phyloP scores from a whole-genome alignment of 2,113 vertebrate species.

The Perognathus longimembris region DNA sequence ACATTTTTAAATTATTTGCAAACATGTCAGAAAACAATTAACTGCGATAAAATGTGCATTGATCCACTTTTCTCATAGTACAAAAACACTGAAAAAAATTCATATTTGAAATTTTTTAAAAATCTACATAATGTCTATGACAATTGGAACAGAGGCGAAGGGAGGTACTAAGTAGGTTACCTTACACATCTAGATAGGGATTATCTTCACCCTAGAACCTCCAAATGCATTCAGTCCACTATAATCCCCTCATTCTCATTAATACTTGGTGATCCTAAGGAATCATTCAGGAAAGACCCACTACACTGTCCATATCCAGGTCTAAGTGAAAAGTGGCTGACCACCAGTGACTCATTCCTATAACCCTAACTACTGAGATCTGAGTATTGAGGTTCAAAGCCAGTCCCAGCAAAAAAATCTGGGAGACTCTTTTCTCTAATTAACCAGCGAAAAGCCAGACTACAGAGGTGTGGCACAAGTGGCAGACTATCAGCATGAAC shows the following conservation, averaged over 20 bases:
- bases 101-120: slow-evolving; percentile 12
- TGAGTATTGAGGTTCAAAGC: no score
- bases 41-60: slow-evolving; percentile 6
- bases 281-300: not conserved
- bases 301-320: not conserved
- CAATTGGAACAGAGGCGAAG: not conserved
- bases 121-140: not conserved
- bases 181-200: not conserved
- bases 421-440: no score
- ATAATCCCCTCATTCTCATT: not conserved
- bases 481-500: no score
- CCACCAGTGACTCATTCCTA: no score
- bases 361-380: no score
- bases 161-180: not conserved
- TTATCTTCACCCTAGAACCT: not conserved
- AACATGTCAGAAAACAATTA: slow-evolving; percentile 15
- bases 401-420: no score
- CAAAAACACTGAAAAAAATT: not conserved
- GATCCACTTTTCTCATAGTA: slow-evolving; percentile 32
- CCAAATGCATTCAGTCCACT: not conserved
- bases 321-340: no score
- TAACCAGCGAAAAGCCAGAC: no score
- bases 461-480: no score
- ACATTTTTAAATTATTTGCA: not conserved
- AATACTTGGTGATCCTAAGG: not conserved